These are phyloP conservation scores for Pempheris klunzingeri DNA, from an alignment of 2,797 vertebrate genomes.

Conservation along the genomic window DNA sequence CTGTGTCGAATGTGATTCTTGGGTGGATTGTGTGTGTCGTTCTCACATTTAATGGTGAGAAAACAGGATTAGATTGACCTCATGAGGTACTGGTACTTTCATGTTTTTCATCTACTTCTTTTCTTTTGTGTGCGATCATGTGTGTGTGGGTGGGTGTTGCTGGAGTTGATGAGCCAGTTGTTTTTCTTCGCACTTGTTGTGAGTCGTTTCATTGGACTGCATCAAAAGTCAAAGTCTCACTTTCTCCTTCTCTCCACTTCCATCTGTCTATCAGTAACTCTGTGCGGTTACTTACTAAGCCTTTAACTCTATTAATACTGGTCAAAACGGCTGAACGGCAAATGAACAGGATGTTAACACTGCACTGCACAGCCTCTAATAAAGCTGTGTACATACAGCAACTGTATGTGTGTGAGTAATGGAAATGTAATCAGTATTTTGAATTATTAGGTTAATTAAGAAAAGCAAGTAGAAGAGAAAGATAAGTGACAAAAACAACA, in stretches of 20 bases:
- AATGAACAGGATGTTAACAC: conserved; percentile 62
- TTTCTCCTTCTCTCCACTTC: conserved; percentile 24
- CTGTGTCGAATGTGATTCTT: neutral
- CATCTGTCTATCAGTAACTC: conserved; percentile 63
- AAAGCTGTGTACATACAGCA: conserved; percentile 39
- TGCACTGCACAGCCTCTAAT: conserved; percentile 4
- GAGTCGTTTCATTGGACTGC: conserved; percentile 32
- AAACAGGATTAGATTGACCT: conserved; percentile 19
- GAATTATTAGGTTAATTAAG: neutral
- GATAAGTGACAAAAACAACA: neutral
- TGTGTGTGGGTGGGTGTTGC: conserved; percentile 38
- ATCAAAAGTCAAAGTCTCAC: conserved; percentile 62
- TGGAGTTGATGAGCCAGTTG: conserved; percentile 55
- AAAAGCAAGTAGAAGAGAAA: neutral
- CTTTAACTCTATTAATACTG: conserved; percentile 76
- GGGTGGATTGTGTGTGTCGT: conserved; percentile 14
- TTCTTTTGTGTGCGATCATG: conserved; percentile 9
- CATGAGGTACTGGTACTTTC: neutral
- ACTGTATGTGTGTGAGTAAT: conserved; percentile 17
- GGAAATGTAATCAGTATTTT: conserved; percentile 37
- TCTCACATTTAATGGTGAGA: conserved; percentile 35
- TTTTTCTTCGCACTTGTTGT: conserved; percentile 37
- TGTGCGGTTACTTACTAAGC: conserved; percentile 69
- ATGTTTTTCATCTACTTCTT: neutral
- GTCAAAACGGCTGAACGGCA: conserved; percentile 46